Evolutionary conservation across 2,888 invertebrate species (phyloP), one percentile per base, ranked within the genome.

Genomic region (Deilephila elpenor): DNA sequence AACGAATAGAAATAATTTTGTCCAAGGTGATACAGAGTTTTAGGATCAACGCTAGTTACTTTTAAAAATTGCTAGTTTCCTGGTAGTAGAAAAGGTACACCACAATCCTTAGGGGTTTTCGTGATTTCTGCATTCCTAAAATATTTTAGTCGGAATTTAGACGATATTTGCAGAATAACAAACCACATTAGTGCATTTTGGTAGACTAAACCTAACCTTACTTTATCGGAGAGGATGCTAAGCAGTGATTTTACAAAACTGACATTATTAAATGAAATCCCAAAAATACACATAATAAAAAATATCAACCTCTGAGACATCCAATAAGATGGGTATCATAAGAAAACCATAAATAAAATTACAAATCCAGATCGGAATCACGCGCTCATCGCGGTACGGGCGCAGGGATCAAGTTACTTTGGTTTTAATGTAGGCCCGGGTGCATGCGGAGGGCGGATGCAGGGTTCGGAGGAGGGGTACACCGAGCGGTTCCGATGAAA

Each of bases 401-500:
- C 20, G 56, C 51, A 60, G 72, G 73, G 83, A 59, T 79, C 78
- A 64, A 25, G 37, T 73, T 70, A 44, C 7, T 32, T 20, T 80
- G 81, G 83, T 76, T 34, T 62, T 37, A 62, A 61, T 72, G 51
- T 72, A 62, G 20, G 61, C 72, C 25, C 44, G 29, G 60, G 29
- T 51, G 51, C 20, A 32, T 17, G 56, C 73, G 70, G 64, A 59
- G 67, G 74, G 76, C 64, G 74, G 77, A 74, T 74, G 74, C 71
- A 73, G 78, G 74, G 77, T 44, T 3, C 44, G 75, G 79, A 77
- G 75, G 75, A 72, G 79, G 78, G 80, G 76, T 78, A 77, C 79
- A 77, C 81, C 53, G 51, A n/a, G 53, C 51, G 70, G 70, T 60
- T 71, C 83, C 84, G 82, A 84, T 87, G 84, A 85, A 89, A 89